These are phyloP conservation scores for Gadopsis marmoratus DNA, from an alignment of 2,797 vertebrate genomes.

Conservation along the genomic window DNA sequence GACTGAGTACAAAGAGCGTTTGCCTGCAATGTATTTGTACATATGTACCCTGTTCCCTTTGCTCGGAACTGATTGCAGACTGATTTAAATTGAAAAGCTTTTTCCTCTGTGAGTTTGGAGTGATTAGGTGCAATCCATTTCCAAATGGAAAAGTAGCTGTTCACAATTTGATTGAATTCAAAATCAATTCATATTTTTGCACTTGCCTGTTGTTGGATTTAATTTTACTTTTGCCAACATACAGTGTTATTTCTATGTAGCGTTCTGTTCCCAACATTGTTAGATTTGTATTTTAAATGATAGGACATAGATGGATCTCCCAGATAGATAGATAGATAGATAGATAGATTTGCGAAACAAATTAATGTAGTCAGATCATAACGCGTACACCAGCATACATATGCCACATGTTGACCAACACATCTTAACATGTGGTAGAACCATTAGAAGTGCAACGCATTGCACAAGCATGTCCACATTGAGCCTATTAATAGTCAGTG, in stretches of 20 bases:
- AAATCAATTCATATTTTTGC: conserved; percentile 29
- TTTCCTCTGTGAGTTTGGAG: conserved; percentile 20
- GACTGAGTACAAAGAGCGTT: conserved; percentile 34
- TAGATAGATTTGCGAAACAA: not conserved
- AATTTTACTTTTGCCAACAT: not conserved
- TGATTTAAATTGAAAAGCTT: conserved; percentile 44
- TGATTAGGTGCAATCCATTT: conserved; percentile 21
- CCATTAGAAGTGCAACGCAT: not conserved
- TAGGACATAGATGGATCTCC: not conserved
- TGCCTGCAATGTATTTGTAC: conserved; percentile 22
- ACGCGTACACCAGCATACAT: not conserved
- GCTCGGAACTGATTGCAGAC: conserved; percentile 46
- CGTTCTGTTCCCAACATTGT: not conserved
- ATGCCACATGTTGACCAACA: not conserved
- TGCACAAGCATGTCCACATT: not conserved
- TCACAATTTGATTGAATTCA: conserved; percentile 43
- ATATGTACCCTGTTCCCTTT: conserved; percentile 35
- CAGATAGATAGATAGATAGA: not conserved
- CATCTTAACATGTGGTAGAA: not conserved
- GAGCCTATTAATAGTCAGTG: not conserved
- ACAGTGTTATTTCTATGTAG: not conserved
- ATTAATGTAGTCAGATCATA: not conserved
- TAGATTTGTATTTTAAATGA: conserved; percentile 8
- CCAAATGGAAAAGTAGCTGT: conserved; percentile 23
- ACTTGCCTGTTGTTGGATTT: conserved; percentile 1